phyloP scores from a whole-genome alignment of 2,888 invertebrate species.

The Thumatha senex region DNA sequence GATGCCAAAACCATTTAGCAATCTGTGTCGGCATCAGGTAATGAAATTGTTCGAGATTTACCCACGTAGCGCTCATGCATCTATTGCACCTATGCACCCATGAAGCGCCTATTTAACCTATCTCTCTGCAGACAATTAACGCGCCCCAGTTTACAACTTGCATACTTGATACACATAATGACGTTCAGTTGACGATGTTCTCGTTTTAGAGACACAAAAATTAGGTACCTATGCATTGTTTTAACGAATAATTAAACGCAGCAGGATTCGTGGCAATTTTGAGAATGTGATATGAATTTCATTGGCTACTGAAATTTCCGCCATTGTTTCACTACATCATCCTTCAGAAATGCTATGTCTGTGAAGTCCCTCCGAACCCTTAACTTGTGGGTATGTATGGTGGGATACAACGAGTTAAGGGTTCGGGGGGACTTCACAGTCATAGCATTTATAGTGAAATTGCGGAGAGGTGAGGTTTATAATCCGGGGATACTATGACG shows the following conservation, averaged over 20 bases:
- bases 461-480: too few relatives aligned
- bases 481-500: too few relatives aligned
- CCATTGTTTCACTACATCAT: background rate
- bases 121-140: constrained; percentile 31
- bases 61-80: constrained; percentile 5
- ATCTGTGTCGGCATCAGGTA: constrained; percentile 11
- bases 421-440: too few relatives aligned
- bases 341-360: too few relatives aligned
- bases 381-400: too few relatives aligned
- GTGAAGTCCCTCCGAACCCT: too few relatives aligned
- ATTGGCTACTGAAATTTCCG: background rate
- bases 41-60: constrained; percentile 25
- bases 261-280: background rate
- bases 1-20: constrained; percentile 1
- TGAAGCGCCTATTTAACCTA: constrained; percentile 10
- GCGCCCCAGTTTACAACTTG: constrained; percentile 30
- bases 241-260: background rate
- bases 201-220: constrained; percentile 2
- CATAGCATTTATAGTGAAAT: too few relatives aligned
- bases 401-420: too few relatives aligned
- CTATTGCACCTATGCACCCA: constrained; percentile 3
- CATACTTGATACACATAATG: constrained; percentile 17
- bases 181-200: constrained; percentile 18
- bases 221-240: constrained; percentile 6
- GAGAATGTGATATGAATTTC: too few relatives aligned